These are phyloP conservation scores for Luperina nickerlii DNA, from an alignment of 2,888 invertebrate species.

Conservation along the genomic window DNA sequence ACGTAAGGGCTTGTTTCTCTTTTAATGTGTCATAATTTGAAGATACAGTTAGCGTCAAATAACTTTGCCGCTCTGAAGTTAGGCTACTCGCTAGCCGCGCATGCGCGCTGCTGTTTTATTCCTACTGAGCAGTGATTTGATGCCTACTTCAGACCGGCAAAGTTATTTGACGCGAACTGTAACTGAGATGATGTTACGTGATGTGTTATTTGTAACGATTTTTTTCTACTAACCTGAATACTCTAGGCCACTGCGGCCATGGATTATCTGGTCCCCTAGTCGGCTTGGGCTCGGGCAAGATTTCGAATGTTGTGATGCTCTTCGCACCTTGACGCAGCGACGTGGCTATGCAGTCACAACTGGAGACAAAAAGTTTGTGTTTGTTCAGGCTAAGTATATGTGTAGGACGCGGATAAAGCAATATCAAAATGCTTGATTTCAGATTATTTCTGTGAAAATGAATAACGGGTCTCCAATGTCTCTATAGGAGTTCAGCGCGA, in stretches of 20 bases:
- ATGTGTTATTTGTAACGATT: background rate
- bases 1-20: background rate
- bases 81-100: too few species aligned
- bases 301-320: constrained; percentile 98
- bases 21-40: too few species aligned
- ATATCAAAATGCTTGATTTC: background rate
- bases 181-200: background rate
- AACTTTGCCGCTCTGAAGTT: too few species aligned
- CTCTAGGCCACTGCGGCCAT: constrained; percentile 99
- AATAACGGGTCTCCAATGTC: background rate
- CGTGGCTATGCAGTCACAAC: constrained; percentile 99
- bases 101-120: too few species aligned
- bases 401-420: background rate
- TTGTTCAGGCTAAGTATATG: background rate
- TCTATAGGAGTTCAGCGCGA: background rate
- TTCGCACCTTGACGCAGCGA: constrained; percentile 98
- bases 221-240: constrained; percentile 92
- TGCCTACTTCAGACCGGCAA: too few species aligned
- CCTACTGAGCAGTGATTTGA: too few species aligned
- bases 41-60: too few species aligned
- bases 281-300: constrained; percentile 97
- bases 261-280: constrained; percentile 97
- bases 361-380: constrained; percentile 55
- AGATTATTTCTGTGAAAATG: background rate
- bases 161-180: too few species aligned